A percentile compares a stretch with the other conserved stretches of the same genome.
phyloP scores from a whole-genome alignment of 2,888 invertebrate species.

The Acheta domesticus region DNA sequence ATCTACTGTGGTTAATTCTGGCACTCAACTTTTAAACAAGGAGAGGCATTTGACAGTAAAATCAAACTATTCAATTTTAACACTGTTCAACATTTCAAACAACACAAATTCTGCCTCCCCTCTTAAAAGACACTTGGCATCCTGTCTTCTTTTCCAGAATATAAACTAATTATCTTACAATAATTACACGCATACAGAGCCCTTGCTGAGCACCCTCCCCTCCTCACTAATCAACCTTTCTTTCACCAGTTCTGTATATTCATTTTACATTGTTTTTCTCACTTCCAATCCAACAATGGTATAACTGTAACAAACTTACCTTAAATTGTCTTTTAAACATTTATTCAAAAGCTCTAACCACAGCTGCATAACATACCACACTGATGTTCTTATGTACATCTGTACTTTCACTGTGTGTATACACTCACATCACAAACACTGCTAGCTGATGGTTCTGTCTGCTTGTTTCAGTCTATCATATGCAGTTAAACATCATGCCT shows the following conservation, averaged over 20 bases:
- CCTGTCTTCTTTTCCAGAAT: conserved; percentile 35
- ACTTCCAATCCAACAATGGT: conserved; percentile 27
- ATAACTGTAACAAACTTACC: conserved; percentile 33
- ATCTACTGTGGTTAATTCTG: conserved; percentile 36
- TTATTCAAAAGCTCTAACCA: conserved; percentile 21
- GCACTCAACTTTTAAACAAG: conserved; percentile 38
- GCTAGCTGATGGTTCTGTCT: conserved; percentile 18
- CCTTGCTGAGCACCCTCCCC: conserved; percentile 27
- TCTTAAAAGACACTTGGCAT: conserved; percentile 38
- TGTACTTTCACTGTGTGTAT: background rate
- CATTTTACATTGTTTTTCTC: background rate
- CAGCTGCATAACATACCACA: conserved; percentile 18
- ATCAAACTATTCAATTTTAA: conserved; percentile 32
- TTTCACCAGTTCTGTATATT: conserved; percentile 1
- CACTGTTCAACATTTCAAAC: conserved; percentile 38
- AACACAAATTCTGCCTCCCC: conserved; percentile 38
- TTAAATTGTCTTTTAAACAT: conserved; percentile 30
- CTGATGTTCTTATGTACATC: background rate
- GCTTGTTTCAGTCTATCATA: conserved; percentile 18
- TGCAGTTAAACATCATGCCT: background rate
- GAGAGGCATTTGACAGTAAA: conserved; percentile 37
- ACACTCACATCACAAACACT: conserved; percentile 18
- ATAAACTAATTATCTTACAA: conserved; percentile 38
- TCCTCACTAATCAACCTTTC: conserved; percentile 27
- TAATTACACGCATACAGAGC: conserved; percentile 36